Conservation (phyloP, 2,113 vertebrate genomes). For the Mastomys coucha region DNA sequence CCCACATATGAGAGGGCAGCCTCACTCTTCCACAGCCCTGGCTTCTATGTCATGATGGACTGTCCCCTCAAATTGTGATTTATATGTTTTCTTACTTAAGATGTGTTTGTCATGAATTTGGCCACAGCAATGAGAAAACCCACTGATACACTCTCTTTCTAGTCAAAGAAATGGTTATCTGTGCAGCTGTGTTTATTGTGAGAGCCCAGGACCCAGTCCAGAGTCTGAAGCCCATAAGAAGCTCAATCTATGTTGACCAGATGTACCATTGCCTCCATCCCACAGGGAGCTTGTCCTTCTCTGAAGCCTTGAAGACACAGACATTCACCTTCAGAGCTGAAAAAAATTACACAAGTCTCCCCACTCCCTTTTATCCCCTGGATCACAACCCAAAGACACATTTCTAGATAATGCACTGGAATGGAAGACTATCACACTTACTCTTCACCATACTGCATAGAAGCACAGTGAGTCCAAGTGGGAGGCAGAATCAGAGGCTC, state of each 20-base stretch:
- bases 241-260: not conserved
- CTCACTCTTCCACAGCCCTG: not conserved
- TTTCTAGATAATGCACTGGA: not conserved
- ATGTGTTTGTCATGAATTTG: not conserved
- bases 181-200: not conserved
- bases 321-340: not conserved
- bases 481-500: not conserved
- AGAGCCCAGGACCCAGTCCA: not conserved
- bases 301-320: not conserved
- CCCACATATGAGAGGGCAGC: not conserved
- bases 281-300: not conserved
- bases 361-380: not conserved
- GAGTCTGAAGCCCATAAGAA: not conserved
- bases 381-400: not conserved
- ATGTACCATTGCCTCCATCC: not conserved
- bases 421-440: too few species aligned
- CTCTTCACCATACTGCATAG: not conserved
- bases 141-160: not conserved
- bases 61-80: not conserved
- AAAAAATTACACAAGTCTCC: not conserved
- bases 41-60: not conserved
- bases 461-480: not conserved
- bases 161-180: not conserved
- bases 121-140: not conserved
- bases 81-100: not conserved